These are phyloP conservation scores for Triops cancriformis DNA, from an alignment of 1,140 invertebrate species.

Conservation along the genomic window DNA sequence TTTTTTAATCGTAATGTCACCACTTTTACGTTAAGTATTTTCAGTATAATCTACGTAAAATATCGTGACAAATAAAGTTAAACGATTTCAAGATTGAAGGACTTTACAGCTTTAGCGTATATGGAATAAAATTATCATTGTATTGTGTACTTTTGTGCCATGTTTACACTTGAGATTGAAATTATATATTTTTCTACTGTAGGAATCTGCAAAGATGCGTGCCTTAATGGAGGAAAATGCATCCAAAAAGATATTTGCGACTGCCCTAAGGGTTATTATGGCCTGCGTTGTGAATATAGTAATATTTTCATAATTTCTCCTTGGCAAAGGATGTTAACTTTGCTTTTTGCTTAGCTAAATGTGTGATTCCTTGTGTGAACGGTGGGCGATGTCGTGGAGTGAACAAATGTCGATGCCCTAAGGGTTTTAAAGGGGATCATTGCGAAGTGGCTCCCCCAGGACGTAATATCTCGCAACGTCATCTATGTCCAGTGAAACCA, in stretches of 20 bases:
- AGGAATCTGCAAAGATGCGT: slow-evolving; percentile 85
- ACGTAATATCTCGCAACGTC: slow-evolving; percentile 48
- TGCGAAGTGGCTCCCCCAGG: slow-evolving; percentile 58
- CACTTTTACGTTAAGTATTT: no score
- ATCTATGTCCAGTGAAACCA: slow-evolving; percentile 52
- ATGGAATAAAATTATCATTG: no score
- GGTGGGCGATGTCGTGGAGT: slow-evolving; percentile 73
- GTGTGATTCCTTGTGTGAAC: slow-evolving; percentile 77
- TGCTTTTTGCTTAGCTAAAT: slow-evolving; percentile 56
- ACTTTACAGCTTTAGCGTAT: no score
- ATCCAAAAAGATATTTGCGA: slow-evolving; percentile 84
- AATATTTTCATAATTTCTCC: slow-evolving; percentile 43
- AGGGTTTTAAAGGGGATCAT: slow-evolving; percentile 68
- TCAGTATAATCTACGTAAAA: no score
- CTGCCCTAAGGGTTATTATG: slow-evolving; percentile 82
- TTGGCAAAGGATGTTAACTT: slow-evolving; percentile 17
- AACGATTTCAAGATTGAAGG: no score
- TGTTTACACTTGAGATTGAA: background rate
- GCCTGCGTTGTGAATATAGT: slow-evolving; percentile 81
- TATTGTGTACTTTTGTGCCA: no score
- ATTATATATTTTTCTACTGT: slow-evolving; percentile 37
- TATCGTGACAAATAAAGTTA: no score
- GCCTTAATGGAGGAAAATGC: slow-evolving; percentile 88
- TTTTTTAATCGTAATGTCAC: no score
- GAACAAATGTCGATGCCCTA: slow-evolving; percentile 72